Evolutionary conservation across 2,113 vertebrate species (phyloP), one percentile per base, ranked within the genome.

Genomic region (Xerus inauris): DNA sequence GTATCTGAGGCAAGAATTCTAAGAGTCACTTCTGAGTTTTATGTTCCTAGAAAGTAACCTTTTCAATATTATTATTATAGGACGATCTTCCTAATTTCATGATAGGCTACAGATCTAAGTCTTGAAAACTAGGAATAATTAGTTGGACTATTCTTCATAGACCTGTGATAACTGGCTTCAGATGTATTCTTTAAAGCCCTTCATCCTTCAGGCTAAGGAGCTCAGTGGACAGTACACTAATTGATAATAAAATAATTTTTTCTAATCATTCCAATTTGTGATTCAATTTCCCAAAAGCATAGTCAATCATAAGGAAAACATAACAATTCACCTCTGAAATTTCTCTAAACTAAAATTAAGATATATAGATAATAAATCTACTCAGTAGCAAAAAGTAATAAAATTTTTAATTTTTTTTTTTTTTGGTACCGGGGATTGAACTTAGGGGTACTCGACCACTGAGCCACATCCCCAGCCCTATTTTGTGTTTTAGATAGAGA

Each of bases 1-100:
- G 5, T 59, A 65, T 38, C 0, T 35, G 22, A 76, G 28, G 40
- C 8, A 73, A 72, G 88, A 91, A 84, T 22, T 49, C 3, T 45
- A 79, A 62, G 0, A 64, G 22, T 38, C 42, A 42, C 20, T 89
- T 17, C 24, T 51, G n/a, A 71, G 54, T 20, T 80, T 79, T 12
- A 26, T 28, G n/a, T 81, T 90, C 47, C 57, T 24, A 81, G 96
- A 96, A 96, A 92, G 62, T 69, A 54, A 49, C 47, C 84, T 89
- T 1, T 26, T 47, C 14, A 71, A 5, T 24, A 95, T 82, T 69
- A 54, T 82, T 69, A 54, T 51, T 69, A 24, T 72, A 67, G 62
- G 30, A 90, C 32, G 5, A 35, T 38, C 54, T 42, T 38, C 65
- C 38, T 8, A 45, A 81, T 59, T 38, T 24, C 6, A 20, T 49